Base-by-base conservation (phyloP, 2,797 vertebrate species). In the Anabacerthia variegaticeps region DNA sequence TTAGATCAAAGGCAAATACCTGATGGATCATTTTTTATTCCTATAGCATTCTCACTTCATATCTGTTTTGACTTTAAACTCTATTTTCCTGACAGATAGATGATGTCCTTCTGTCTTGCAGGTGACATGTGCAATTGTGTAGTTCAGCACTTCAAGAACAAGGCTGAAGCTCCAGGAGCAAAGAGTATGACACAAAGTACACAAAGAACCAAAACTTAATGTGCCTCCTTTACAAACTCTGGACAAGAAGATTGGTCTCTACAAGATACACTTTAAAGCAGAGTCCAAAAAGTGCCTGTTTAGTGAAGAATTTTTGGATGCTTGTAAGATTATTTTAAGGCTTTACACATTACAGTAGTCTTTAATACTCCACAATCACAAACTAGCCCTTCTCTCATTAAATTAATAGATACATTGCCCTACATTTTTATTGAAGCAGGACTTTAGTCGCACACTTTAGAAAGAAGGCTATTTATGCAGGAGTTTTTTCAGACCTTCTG, bases 101-200 rank as follows among this genome's bases (percentile, higher is more conserved):
- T 72, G 46, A 37, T 92, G 61, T 88, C 65, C 49, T 88, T 85
- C 73, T 93, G 62, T 51, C 68, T 95, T 84, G 46, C 62, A 73
- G 46, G 34, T 62, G 54, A 75, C 24, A 34, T 14, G 34, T 52
- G 56, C 44, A 62, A 7, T 27, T 1, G 0, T 12, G 14, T 43
- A 71, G 24, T 26, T 91, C 69, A 85, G 54, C 43, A 76, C 67
- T 27, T 39, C 54, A 81, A 48, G 46, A 94, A 72, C 37, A 74
- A 77, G 44, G 16, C 44, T 72, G 82, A 41, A 71, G n/a, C 49
- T 84, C 54, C 55, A 55, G 28, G 61, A 88, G 68, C 66, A 95
- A 61, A 66, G 79, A 52, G 41, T 30, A 30, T 41, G 39, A 78
- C 66, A 90, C 14, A 14, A 65, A 75, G n/a, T 43, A 83, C 49